phyloP scores from a whole-genome alignment of 2,113 vertebrate species.

The Peromyscus leucopus region DNA sequence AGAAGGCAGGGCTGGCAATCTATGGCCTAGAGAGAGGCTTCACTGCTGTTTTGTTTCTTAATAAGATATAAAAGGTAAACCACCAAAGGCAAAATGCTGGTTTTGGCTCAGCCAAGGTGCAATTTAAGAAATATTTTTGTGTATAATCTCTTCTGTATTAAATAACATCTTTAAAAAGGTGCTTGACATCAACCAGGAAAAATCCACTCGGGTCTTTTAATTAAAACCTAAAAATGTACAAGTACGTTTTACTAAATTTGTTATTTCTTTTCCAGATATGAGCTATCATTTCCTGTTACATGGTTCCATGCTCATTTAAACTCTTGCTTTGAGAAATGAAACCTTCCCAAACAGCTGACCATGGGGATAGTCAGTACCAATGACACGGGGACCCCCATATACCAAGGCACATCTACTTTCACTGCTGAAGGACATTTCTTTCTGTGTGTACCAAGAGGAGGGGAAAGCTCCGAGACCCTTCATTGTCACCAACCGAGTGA shows the following conservation, averaged over 20 bases:
- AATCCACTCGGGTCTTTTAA: neutral
- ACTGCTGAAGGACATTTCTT: neutral
- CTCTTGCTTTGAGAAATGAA: neutral
- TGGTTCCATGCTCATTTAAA: neutral
- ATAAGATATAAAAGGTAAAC: neutral
- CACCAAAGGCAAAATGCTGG: neutral
- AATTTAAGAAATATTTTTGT: neutral
- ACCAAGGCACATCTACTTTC: neutral
- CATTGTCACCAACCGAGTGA: accelerated
- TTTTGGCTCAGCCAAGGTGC: no score
- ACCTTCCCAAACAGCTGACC: neutral
- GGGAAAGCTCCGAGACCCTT: accelerated
- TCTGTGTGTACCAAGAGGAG: no score
- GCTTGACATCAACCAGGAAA: neutral
- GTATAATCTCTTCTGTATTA: neutral
- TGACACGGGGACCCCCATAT: neutral
- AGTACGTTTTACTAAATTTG: neutral
- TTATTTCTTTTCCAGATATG: constrained; percentile 3
- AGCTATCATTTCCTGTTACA: neutral
- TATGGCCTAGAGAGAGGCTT: neutral
- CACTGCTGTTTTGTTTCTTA: neutral
- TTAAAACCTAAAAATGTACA: neutral
- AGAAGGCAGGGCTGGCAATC: neutral
- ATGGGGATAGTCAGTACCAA: no score
- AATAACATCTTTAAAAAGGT: neutral